phyloP scores from a whole-genome alignment of 2,888 invertebrate genomes.

The Fissipunctia ypsillon region DNA sequence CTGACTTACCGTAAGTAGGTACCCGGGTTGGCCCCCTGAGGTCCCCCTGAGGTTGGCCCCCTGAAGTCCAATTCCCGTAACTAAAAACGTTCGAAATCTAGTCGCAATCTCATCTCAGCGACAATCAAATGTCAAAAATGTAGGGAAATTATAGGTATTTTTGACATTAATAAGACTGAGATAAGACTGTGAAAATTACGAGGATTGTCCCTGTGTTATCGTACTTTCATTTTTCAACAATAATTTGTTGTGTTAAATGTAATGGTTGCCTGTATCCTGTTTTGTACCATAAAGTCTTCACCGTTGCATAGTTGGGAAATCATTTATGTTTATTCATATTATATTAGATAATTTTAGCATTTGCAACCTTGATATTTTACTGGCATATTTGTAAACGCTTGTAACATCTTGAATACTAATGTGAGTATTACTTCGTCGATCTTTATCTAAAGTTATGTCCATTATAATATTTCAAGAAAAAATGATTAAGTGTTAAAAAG shows the following conservation, averaged over 20 bases:
- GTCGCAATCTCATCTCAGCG: too few relatives aligned
- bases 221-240: too few relatives aligned
- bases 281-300: background rate
- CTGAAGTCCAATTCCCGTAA: too few relatives aligned
- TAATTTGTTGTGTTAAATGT: background rate
- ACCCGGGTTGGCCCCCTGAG: too few relatives aligned
- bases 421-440: slow-evolving; percentile 36
- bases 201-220: too few relatives aligned
- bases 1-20: background rate
- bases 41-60: too few relatives aligned
- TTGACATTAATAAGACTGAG: too few relatives aligned
- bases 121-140: too few relatives aligned
- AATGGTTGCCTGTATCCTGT: background rate
- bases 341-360: slow-evolving; percentile 55
- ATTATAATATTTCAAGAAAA: slow-evolving; percentile 4
- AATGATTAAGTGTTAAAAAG: slow-evolving; percentile 8
- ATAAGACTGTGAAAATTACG: too few relatives aligned
- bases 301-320: slow-evolving; percentile 45
- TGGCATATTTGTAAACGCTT: slow-evolving; percentile 57
- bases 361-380: slow-evolving; percentile 62
- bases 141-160: too few relatives aligned
- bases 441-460: slow-evolving; percentile 39
- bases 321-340: slow-evolving; percentile 48
- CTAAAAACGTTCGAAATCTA: too few relatives aligned
- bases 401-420: slow-evolving; percentile 67